Percentiles rank a stretch among this genome's conserved stretches.
phyloP scores from a whole-genome alignment of 37 sponge, comb jelly and placozoan species.

The Oopsacas minuta region DNA sequence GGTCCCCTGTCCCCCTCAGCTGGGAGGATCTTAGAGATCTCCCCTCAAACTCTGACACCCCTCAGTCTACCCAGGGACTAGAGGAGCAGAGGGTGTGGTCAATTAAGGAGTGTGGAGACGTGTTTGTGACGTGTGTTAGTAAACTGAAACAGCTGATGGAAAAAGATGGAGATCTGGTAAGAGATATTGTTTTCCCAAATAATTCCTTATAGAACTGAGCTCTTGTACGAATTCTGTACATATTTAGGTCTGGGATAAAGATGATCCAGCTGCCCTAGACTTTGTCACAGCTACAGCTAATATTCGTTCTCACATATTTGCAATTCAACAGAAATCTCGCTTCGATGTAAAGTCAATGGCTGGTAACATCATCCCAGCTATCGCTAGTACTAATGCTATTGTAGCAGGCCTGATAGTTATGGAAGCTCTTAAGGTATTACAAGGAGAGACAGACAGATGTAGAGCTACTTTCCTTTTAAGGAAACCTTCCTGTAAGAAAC shows the following conservation, averaged over 20 bases:
- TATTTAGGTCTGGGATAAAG: constrained; percentile 31
- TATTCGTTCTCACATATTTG: constrained; percentile 52
- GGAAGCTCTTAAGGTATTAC: constrained; percentile 78
- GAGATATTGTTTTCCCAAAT: background rate
- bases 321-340: constrained; percentile 53
- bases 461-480: constrained; percentile 58
- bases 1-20: constrained; percentile 60
- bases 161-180: constrained; percentile 7
- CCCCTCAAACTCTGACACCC: background rate
- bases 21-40: constrained; percentile 25
- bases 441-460: constrained; percentile 50
- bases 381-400: constrained; percentile 96
- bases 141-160: background rate
- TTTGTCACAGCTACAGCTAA: constrained; percentile 92
- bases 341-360: constrained; percentile 99
- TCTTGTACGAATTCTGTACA: too few species aligned
- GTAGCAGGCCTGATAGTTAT: constrained; percentile 93
- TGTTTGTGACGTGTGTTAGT: constrained; percentile 49
- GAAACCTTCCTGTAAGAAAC: constrained; percentile 50
- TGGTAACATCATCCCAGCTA: constrained; percentile 96
- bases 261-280: constrained; percentile 63
- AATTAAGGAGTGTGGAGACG: constrained; percentile 48
- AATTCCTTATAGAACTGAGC: too few species aligned
- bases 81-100: constrained; percentile 86
- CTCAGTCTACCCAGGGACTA: constrained; percentile 17